Evolutionary conservation across 2,888 invertebrate genomes (phyloP), one percentile per base, ranked within the genome.

Genomic region (Papilio elwesi): DNA sequence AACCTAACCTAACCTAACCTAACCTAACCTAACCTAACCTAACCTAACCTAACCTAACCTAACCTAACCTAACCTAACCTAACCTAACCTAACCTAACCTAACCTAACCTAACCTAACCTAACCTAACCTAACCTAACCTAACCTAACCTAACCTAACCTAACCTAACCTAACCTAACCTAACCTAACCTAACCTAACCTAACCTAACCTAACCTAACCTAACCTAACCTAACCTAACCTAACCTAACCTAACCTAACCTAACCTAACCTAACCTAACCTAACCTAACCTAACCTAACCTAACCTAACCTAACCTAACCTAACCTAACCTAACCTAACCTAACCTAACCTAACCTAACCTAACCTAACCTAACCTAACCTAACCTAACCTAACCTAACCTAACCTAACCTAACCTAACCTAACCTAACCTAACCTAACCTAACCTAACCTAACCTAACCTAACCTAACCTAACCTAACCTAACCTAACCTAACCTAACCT

Each of bases 1-100:
- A 73, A 73, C 73, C 69, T 73, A 73, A 73, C 73, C 73, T 73
- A 73, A 73, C 73, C 65, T 69, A 53, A 73, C 70, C 64, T 48
- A 48, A 48, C 48, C 48, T 48, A 48, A 48, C 48, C 48, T 48
- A 48, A 63, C 69, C 69, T 69, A 69, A 69, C 69, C 69, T 69
- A 69, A 68, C 68, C 59, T 68, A 68, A 68, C 68, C 68, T 68
- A 68, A 68, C 68, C 69, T 69, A 69, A 69, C 69, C 69, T 63
- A 69, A 69, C 69, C 69, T 69, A 69, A 69, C 69, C 69, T 69
- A 69, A 69, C 69, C 69, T 69, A 69, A 69, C 69, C 69, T 69
- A 69, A 69, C 69, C 69, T 69, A 69, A 69, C 69, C 69, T 69
- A 69, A 69, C 69, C 69, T 69, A 69, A 69, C 69, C 69, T 69